Conservation (phyloP, 2,797 vertebrate species). For the Molossus alvarezi region DNA sequence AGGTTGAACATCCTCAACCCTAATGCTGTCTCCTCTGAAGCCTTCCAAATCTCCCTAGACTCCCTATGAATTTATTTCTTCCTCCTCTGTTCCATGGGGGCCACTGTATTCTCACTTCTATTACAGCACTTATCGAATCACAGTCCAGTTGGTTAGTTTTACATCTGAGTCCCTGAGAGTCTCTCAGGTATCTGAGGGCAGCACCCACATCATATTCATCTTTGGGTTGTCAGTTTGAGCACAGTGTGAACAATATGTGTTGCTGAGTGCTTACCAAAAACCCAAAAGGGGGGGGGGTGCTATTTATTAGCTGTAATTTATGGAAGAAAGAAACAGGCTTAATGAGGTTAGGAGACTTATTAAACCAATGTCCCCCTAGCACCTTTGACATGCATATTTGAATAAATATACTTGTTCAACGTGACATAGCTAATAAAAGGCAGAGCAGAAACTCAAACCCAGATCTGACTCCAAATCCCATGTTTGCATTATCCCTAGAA, state of each 20-base stretch:
- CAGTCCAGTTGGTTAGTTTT: constrained; percentile 11
- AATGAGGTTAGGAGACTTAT: constrained; percentile 7
- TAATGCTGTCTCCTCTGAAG: not conserved
- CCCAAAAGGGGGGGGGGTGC: not conserved
- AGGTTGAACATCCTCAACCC: not conserved
- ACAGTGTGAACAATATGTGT: not conserved
- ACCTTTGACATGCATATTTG: constrained; percentile 49
- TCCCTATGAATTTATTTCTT: not conserved
- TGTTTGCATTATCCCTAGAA: not conserved
- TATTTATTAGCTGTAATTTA: constrained; percentile 6
- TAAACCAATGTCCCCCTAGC: not conserved
- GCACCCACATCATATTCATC: not conserved
- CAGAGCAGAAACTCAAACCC: constrained; percentile 45
- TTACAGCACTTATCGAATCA: not conserved
- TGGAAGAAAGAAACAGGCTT: not conserved
- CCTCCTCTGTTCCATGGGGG: not conserved
- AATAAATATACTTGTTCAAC: constrained; percentile 38
- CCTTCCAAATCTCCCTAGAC: not conserved
- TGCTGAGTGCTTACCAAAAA: constrained; percentile 20
- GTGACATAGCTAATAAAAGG: not conserved
- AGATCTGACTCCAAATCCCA: constrained; percentile 1
- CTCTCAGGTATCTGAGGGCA: not conserved
- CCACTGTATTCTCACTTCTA: not conserved
- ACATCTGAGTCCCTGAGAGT: not conserved
- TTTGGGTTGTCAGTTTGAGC: constrained; percentile 8